Evolutionary conservation across 2,888 invertebrate species (phyloP).

Genomic region (Hydrotaea cyrtoneurina): DNA sequence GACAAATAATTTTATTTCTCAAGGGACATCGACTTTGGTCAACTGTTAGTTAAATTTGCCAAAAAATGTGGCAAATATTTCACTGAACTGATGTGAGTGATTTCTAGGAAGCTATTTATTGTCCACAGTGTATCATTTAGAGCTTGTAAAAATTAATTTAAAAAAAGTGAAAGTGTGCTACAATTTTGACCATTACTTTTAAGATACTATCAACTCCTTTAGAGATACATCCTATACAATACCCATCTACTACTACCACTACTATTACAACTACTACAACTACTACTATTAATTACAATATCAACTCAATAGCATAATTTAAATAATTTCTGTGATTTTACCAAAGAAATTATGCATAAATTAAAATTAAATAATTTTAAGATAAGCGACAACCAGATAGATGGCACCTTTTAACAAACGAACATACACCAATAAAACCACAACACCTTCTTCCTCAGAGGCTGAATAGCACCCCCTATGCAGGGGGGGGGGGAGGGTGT

Average conservation of each 20-base stretch:
- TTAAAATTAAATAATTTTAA: conserved; percentile 31
- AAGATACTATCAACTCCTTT: not conserved
- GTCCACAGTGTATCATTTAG: no score
- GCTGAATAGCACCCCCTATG: not conserved
- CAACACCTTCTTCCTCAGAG: conserved; percentile 1
- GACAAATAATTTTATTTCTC: no score
- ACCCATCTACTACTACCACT: not conserved
- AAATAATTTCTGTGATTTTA: conserved; percentile 65
- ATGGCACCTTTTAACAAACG: conserved; percentile 14
- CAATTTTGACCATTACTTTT: not conserved
- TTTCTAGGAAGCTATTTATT: no score
- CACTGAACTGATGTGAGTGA: no score
- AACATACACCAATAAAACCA: conserved; percentile 26
- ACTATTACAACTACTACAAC: not conserved
- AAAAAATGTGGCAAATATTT: no score
- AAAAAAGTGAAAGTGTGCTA: not conserved
- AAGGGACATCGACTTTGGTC: no score
- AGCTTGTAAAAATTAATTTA: no score
- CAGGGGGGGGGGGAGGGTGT: no score
- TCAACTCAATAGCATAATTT: conserved; percentile 43
- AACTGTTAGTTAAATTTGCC: no score
- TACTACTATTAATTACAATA: conserved; percentile 35
- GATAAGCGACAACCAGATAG: conserved; percentile 28
- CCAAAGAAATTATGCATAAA: conserved; percentile 39
- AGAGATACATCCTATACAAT: conserved; percentile 13